These are phyloP conservation scores for Saccostrea echinata DNA, from an alignment of 1,140 invertebrate genomes.

Conservation along the genomic window DNA sequence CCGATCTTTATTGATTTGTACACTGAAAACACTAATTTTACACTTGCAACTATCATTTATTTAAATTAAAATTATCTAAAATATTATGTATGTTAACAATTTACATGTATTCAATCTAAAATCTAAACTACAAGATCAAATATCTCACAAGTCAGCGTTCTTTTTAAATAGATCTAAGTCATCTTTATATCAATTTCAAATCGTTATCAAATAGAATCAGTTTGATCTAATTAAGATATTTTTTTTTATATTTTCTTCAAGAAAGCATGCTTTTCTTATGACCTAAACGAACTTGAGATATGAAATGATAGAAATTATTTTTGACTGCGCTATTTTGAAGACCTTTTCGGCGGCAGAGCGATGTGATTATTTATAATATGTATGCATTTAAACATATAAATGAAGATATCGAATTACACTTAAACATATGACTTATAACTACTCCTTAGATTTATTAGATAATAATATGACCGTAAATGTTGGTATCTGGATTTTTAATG, in stretches of 20 bases:
- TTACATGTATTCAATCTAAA: too few relatives aligned
- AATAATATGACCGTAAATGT: not conserved
- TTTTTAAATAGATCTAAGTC: too few relatives aligned
- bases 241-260: not conserved
- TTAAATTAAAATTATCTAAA: too few relatives aligned
- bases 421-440: not conserved
- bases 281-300: not conserved
- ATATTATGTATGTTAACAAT: too few relatives aligned
- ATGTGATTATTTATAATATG: not conserved
- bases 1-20: not conserved
- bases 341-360: not conserved
- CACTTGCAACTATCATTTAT: too few relatives aligned
- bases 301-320: not conserved
- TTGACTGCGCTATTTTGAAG: not conserved
- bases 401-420: not conserved
- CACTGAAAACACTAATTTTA: not conserved
- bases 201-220: not conserved
- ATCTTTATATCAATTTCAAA: not conserved
- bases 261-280: not conserved
- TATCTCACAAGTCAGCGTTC: too few relatives aligned
- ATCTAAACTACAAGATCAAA: too few relatives aligned
- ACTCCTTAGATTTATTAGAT: not conserved
- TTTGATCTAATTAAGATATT: constrained; percentile 1
- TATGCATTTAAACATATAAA: not conserved
- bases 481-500: too few relatives aligned